These are phyloP conservation scores for Leptarthrus brevirostris DNA, from an alignment of 2,888 invertebrate species.

Conservation along the genomic window DNA sequence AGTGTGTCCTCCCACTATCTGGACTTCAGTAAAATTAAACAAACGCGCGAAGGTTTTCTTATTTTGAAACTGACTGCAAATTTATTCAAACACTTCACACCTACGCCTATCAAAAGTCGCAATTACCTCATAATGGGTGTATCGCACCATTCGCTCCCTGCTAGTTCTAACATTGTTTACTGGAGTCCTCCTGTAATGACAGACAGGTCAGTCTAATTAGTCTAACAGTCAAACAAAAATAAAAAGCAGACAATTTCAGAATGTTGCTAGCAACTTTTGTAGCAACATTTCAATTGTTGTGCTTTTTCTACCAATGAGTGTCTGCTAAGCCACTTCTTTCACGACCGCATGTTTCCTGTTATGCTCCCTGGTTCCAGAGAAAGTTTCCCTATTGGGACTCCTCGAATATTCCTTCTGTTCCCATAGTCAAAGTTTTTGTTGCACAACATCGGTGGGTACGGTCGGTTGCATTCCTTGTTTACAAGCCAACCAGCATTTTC, in stretches of 20 bases:
- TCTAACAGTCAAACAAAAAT: neutral
- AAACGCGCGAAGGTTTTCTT: slow-evolving; percentile 16
- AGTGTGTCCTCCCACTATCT: slow-evolving; percentile 4
- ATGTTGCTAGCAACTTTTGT: neutral
- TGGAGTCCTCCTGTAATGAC: neutral
- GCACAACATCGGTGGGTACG: slow-evolving; percentile 10
- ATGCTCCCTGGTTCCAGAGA: neutral
- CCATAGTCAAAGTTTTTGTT: slow-evolving; percentile 31
- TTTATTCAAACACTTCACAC: slow-evolving; percentile 43
- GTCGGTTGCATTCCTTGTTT: neutral
- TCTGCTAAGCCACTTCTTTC: neutral
- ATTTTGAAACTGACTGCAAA: slow-evolving; percentile 18
- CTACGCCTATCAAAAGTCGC: slow-evolving; percentile 20
- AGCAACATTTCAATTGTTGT: neutral
- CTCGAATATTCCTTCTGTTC: neutral
- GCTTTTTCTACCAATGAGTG: neutral
- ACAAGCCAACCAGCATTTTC: neutral
- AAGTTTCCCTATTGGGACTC: neutral
- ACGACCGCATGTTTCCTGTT: neutral
- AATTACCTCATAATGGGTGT: slow-evolving; percentile 23
- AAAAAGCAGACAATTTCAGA: neutral
- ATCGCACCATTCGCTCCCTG: neutral
- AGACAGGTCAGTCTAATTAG: slow-evolving; percentile 27
- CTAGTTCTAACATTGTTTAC: slow-evolving; percentile 13
- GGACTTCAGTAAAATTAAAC: neutral